phyloP scores from a whole-genome alignment of 2,113 vertebrate genomes.

The Malurus cyaneus region DNA sequence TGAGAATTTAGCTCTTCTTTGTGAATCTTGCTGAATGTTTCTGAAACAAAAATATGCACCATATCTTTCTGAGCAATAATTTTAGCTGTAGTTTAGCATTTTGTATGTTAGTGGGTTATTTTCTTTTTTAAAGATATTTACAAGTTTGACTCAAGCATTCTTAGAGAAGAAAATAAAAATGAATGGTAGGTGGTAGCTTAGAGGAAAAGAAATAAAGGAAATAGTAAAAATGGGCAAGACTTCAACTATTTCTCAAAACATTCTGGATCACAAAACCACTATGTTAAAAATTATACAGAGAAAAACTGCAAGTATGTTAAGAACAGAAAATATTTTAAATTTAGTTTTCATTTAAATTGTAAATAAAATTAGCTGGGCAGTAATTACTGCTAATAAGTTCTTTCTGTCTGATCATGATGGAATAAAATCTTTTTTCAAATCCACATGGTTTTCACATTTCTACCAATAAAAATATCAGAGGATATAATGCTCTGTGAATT shows the following conservation, averaged over 20 bases:
- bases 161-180: not conserved
- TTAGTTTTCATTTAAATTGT: not conserved
- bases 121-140: not conserved
- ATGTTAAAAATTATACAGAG: not conserved
- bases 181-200: not conserved
- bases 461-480: not conserved
- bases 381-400: not conserved
- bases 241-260: not conserved
- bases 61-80: not conserved
- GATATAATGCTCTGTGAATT: not conserved
- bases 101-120: not conserved
- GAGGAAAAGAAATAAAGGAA: not conserved
- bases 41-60: not conserved
- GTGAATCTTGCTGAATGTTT: slow-evolving; percentile 1
- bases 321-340: not conserved
- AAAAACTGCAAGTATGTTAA: not conserved
- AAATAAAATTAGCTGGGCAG: not conserved
- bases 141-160: not conserved
- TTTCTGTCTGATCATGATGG: not conserved
- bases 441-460: not conserved
- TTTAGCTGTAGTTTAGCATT: not conserved
- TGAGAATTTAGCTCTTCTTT: not conserved
- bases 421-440: not conserved
- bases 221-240: not conserved
- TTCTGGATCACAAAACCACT: not conserved